phyloP scores from a whole-genome alignment of 2,888 invertebrate species.

The Phrixothrix hirtus region DNA sequence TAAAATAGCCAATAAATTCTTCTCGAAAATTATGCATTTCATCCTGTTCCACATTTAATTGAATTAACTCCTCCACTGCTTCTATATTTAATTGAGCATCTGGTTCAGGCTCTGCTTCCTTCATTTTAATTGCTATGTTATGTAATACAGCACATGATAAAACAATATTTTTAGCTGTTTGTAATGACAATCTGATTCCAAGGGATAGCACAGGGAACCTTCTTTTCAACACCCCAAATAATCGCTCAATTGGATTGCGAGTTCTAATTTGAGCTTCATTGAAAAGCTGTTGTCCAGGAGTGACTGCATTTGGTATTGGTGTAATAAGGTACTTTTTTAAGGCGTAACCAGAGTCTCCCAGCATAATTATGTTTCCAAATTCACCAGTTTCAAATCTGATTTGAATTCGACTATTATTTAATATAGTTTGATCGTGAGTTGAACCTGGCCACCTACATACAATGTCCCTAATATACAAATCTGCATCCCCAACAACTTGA shows the following conservation, averaged over 20 bases:
- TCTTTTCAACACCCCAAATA: constrained; percentile 33
- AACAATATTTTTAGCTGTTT: constrained; percentile 6
- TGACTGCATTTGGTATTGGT: constrained; percentile 11
- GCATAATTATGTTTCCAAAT: constrained; percentile 20
- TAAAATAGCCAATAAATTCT: not conserved
- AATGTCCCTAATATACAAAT: no score
- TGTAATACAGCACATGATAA: constrained; percentile 16
- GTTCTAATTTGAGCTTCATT: constrained; percentile 21
- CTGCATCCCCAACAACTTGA: no score
- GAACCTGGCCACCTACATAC: constrained; percentile 41
- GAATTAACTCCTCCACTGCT: not conserved
- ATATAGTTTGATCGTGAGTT: constrained; percentile 42
- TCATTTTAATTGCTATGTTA: constrained; percentile 10
- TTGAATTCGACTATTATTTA: constrained; percentile 38
- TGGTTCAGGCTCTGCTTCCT: constrained; percentile 5
- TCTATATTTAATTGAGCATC: constrained; percentile 1
- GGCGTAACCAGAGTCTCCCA: constrained; percentile 40
- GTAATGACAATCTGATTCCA: constrained; percentile 32
- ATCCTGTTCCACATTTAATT: not conserved
- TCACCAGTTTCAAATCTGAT: constrained; percentile 29
- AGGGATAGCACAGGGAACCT: constrained; percentile 36
- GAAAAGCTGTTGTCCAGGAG: constrained; percentile 13
- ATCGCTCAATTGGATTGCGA: constrained; percentile 19
- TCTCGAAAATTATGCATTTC: not conserved
- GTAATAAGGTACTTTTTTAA: constrained; percentile 27